Evolutionary conservation across 2,113 vertebrate genomes (phyloP).

Genomic region (Taurulus bubalis): DNA sequence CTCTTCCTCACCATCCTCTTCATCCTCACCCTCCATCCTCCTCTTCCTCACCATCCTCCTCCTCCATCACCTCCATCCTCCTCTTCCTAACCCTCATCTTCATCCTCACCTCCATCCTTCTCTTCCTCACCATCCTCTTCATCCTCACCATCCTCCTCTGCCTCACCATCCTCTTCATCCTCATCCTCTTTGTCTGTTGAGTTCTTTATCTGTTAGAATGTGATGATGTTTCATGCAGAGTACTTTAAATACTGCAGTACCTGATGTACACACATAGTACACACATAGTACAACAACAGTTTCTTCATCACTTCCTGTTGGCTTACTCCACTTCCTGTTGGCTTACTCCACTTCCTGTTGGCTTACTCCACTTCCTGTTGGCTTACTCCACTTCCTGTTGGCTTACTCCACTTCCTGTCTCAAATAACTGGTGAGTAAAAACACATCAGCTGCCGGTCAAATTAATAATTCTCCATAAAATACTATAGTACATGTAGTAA

Average conservation of each 20-base stretch:
- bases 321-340: background rate
- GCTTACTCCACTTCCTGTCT: background rate
- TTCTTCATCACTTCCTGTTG: background rate
- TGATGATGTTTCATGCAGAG: too few species aligned
- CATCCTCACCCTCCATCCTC: too few species aligned
- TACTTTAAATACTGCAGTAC: too few species aligned
- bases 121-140: too few species aligned
- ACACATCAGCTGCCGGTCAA: background rate
- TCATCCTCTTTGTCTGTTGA: background rate
- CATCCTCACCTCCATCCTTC: too few species aligned
- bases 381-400: background rate
- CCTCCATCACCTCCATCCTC: too few species aligned
- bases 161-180: background rate
- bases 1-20: background rate
- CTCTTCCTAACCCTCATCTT: background rate
- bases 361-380: background rate
- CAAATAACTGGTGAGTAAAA: constrained; percentile 16
- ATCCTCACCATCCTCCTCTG: background rate
- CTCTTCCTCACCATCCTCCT: too few species aligned
- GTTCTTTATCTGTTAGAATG: too few species aligned
- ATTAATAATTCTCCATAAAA: too few species aligned
- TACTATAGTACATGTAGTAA: background rate
- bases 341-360: too few species aligned
- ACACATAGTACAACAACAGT: too few species aligned
- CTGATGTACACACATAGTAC: too few species aligned